Evolutionary conservation across 92 coral and sea anemone genomes (phyloP).

Genomic region (Isaurus tuberculatus): DNA sequence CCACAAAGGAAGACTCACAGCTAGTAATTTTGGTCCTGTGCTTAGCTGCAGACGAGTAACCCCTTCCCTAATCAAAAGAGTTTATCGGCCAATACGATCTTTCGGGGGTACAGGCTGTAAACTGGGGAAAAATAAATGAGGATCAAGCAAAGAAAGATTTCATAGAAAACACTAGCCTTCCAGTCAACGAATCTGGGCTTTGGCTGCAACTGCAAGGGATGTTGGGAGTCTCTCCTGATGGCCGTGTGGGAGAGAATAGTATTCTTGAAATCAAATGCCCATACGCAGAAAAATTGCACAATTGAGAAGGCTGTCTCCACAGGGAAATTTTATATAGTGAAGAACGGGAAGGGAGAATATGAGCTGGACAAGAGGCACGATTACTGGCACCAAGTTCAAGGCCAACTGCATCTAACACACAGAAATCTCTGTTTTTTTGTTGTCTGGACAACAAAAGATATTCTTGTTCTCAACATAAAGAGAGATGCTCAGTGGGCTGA

Average conservation of each 20-base stretch:
- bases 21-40: slow-evolving; percentile 35
- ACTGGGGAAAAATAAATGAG: slow-evolving; percentile 1
- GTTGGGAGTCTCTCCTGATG: slow-evolving; percentile 68
- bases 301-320: slow-evolving; percentile 49
- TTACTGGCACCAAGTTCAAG: slow-evolving; percentile 69
- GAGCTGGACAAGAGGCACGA: slow-evolving; percentile 39
- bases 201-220: slow-evolving; percentile 46
- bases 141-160: slow-evolving; percentile 31
- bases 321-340: background rate
- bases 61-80: slow-evolving; percentile 33
- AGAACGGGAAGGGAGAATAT: slow-evolving; percentile 36
- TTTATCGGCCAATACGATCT: slow-evolving; percentile 35
- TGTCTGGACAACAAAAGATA: slow-evolving; percentile 61
- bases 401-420: slow-evolving; percentile 52
- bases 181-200: slow-evolving; percentile 26
- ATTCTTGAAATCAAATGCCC: slow-evolving; percentile 63
- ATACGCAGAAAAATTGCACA: slow-evolving; percentile 44
- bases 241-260: slow-evolving; percentile 48
- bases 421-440: slow-evolving; percentile 64
- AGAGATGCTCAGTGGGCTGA: slow-evolving; percentile 56
- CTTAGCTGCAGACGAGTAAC: slow-evolving; percentile 24
- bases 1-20: slow-evolving; percentile 34
- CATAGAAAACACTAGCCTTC: background rate
- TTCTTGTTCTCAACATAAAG: slow-evolving; percentile 51
- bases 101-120: slow-evolving; percentile 27